Base-by-base conservation (phyloP, 2,113 vertebrate genomes). In the Python bivittatus region DNA sequence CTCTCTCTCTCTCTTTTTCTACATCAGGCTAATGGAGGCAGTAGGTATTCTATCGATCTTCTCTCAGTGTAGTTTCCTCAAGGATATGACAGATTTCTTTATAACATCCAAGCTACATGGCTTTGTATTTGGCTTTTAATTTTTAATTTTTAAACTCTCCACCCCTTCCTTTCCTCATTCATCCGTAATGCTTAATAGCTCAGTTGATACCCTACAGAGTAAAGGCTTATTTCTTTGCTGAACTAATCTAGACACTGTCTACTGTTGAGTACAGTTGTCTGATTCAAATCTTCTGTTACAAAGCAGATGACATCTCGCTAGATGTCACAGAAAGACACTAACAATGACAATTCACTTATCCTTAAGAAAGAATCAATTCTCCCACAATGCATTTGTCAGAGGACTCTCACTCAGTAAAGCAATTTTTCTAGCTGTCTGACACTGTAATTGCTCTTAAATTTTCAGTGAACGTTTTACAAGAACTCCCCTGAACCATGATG, bases 341-440 rank as follows among this genome's bases (percentile, higher is more conserved):
- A 98, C 98, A 98, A 99, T 99, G 98, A 99, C 98, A 99, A 99
- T 99, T 99, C 98, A 99, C 98, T 99, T 99, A 98, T 98, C 98
- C 98, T 98, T 98, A 98, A 97, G 98, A 98, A 98, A 98, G 98
- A 99, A 99, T 99, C 99, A 98, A 98, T 99, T 99, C 98, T 99
- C 98, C 98, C 98, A 99, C 98, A 99, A 99, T 99, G 98, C 99
- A 99, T 98, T 98, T 99, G 99, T 99, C 99, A 99, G 97, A 98
- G 98, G 98, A 98, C 98, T 98, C 98, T 98, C 98, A 97, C 98
- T 98, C 97, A 97, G 97, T 98, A 98, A 98, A 98, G 98, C 98
- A 98, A 99, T 99, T 99, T 99, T 98, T 99, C 98, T 98, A 98
- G 97, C 98, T 98, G 98, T 98, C 98, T 99, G 99, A 99, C 99